Evolutionary conservation across 2,888 invertebrate genomes (phyloP).

Genomic region (Drosophila sordidapex): DNA sequence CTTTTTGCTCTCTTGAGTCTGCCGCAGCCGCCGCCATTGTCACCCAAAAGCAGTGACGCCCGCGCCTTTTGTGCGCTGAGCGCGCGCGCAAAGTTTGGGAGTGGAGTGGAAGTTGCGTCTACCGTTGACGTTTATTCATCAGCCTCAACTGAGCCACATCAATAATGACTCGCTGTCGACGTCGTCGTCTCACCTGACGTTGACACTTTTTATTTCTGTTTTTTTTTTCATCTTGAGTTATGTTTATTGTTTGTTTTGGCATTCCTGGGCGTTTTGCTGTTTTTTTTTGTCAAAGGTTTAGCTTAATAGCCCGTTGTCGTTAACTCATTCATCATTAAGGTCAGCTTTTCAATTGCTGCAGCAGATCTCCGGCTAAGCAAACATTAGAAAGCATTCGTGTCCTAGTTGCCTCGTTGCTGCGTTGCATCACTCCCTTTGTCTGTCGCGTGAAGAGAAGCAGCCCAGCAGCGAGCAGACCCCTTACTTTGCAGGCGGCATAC

Average conservation of each 20-base stretch:
- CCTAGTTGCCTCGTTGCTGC: conserved; percentile 9
- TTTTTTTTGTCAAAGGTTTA: conserved; percentile 37
- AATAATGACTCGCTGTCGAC: conserved; percentile 51
- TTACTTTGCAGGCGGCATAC: too few species aligned
- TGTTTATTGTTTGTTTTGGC: conserved; percentile 68
- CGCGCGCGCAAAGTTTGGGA: conserved; percentile 26
- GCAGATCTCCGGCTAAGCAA: conserved; percentile 4
- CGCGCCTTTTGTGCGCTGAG: conserved; percentile 51
- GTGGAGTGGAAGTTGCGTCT: conserved; percentile 23
- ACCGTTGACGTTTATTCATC: conserved; percentile 60
- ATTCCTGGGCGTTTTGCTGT: conserved; percentile 54
- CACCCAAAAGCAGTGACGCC: conserved; percentile 63
- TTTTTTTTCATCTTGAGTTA: conserved; percentile 57
- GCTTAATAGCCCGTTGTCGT: conserved; percentile 45
- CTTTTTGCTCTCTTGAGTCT: conserved; percentile 44
- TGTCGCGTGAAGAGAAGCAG: background rate
- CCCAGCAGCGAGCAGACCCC: background rate
- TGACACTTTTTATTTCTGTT: conserved; percentile 53
- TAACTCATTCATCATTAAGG: conserved; percentile 67
- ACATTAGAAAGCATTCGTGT: conserved; percentile 36
- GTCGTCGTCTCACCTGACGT: conserved; percentile 48
- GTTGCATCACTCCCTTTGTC: conserved; percentile 8
- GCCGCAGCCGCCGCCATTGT: conserved; percentile 51
- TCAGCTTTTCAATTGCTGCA: conserved; percentile 55
- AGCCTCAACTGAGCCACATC: conserved; percentile 58